Conservation (phyloP, 2,888 invertebrate genomes). For the Drosophila pseudotakahashii region DNA sequence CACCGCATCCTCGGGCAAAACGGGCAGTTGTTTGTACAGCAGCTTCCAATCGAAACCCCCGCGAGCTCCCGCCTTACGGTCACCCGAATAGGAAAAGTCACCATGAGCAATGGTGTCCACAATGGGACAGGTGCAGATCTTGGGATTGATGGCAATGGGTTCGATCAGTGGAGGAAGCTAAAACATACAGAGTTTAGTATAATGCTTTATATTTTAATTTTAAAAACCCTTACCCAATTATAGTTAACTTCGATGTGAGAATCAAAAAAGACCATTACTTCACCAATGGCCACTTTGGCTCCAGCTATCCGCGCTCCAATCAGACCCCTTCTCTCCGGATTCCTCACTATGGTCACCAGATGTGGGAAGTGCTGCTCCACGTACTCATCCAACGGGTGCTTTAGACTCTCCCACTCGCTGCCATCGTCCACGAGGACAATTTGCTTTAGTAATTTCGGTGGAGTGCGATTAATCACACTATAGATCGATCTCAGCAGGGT, state of each 20-base stretch:
- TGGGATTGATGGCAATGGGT: slow-evolving; percentile 93
- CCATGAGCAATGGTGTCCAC: slow-evolving; percentile 96
- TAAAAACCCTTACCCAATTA: slow-evolving; percentile 87
- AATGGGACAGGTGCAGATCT: slow-evolving; percentile 96
- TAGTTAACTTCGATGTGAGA: slow-evolving; percentile 96
- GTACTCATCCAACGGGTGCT: slow-evolving; percentile 90
- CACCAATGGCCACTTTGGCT: slow-evolving; percentile 90
- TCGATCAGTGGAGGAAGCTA: slow-evolving; percentile 90
- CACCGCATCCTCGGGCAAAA: slow-evolving; percentile 78
- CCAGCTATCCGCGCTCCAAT: slow-evolving; percentile 95
- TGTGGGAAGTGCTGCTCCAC: slow-evolving; percentile 88
- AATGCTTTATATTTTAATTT: slow-evolving; percentile 73
- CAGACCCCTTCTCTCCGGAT: slow-evolving; percentile 90
- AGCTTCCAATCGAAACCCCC: slow-evolving; percentile 99
- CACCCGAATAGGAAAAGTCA: slow-evolving; percentile 93
- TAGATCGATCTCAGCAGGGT: slow-evolving; percentile 92
- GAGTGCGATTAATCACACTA: slow-evolving; percentile 93
- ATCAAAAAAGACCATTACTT: slow-evolving; percentile 95
- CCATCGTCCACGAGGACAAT: slow-evolving; percentile 95
- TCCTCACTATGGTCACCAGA: slow-evolving; percentile 89
- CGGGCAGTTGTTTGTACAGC: slow-evolving; percentile 93
- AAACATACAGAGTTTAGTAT: background rate
- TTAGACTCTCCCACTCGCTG: slow-evolving; percentile 90
- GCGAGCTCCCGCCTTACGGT: slow-evolving; percentile 95
- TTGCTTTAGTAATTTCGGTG: slow-evolving; percentile 91